Base-by-base conservation (phyloP, 2,888 invertebrate species). In the Rotaria magnacalcarata region DNA sequence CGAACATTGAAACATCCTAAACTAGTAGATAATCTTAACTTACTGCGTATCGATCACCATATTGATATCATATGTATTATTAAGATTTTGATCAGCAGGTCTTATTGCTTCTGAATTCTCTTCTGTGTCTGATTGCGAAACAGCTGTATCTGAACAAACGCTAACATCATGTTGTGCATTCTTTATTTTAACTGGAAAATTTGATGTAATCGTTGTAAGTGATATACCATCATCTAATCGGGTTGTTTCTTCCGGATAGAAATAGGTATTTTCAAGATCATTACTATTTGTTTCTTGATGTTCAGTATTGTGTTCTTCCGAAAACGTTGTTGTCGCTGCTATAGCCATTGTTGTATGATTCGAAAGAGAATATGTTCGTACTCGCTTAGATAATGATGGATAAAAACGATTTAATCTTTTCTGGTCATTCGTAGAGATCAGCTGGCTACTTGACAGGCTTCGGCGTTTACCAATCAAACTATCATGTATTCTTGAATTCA, bases 181-280 rank as follows among this genome's bases (percentile, higher is more conserved):
- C 10, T 19, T 80, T 47, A 47, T 19, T 47, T 47, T 24, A 43
- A n/a, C 11, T 47, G 6, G 80, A n/a, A 47, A 7, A 47, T 80
- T 47, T 11, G 80, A 80, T 24, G 80, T 80, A n/a, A 80, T 80
- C 14, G 80, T 80, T 80, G 80, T 80, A 24, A 80, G n/a, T 19
- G 47, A 47, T 47, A 47, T 24, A 3, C 6, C 47, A 80, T 80
- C 80, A 47, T 80, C 80, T 24, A 47, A 47, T 80, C 47, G 4
- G 19, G 47, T 80, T 27, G 67, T 67, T 67, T 67, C 67, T n/a
- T 80, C 43, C 0, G 80, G 47, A 80, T 80, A 80, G 14, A 80
- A 80, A 47, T 80, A 80, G 11, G 80, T 80, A 80, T 80, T 80
- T n/a, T 80, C 80, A 43, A 11, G 47, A 47, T 80, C 80, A 47